Evolutionary conservation across 2,888 invertebrate genomes (phyloP), one percentile per base, ranked within the genome.

Genomic region (Abscondita cerata): DNA sequence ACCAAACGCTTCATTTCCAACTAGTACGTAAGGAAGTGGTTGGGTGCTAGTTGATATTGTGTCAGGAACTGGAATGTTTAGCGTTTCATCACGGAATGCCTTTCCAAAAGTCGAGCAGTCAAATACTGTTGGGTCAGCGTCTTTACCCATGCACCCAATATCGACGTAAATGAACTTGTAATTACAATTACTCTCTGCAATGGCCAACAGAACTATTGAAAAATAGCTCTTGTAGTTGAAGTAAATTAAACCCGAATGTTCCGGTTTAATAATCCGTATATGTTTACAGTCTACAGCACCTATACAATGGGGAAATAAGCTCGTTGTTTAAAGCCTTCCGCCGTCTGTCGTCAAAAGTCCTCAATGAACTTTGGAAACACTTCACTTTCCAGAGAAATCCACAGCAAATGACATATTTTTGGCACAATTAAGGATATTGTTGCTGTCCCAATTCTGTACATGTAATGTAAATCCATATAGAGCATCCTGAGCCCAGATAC

Each of bases 141-240:
- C 33, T 20, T 51, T 51, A 2, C 51, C 51, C 6, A 34, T 25
- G 13, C 34, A 2, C 2, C 51, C 33, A 51, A 51, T 34, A 34
- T 51, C 51, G 1, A 51, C 31, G 36, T 51, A 51, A 31, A 33
- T 25, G 34, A 51, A 33, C 2, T 40, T 2, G 20, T 53, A 53
- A 41, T 53, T n/a, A n/a, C n/a, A n/a, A n/a, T n/a, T 53, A 11
- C 3, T 38, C 12, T 53, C 40, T 16, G 40, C 40, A 40, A 53
- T 53, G 3, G 53, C 41, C 8, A 53, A 53, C 19, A 52, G 12
- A 12, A 53, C 53, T 2, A 52, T 18, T 13, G 40, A 50, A 33
- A 50, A 50, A 16, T 50, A 50, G 12, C 20, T 50, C 20, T 51
- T 51, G 31, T 51, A 55, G 13, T 55, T 55, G 46, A 47, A 36